Evolutionary conservation across 1,140 invertebrate genomes (phyloP).

Genomic region (Whitmania pigra): DNA sequence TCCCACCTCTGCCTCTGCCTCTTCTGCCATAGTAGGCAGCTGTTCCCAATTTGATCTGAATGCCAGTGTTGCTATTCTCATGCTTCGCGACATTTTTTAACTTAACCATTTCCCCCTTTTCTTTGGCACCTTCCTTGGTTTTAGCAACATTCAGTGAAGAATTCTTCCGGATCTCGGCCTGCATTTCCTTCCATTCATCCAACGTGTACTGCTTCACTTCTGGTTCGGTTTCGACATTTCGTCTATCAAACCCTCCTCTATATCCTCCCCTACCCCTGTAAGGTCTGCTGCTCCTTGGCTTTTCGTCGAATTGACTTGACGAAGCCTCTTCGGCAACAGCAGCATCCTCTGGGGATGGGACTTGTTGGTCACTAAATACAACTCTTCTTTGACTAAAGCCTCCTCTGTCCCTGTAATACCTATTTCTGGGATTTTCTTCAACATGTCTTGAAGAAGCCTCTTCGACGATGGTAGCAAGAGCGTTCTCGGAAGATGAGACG

Average conservation of each 20-base stretch:
- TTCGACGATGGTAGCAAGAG: conserved; percentile 79
- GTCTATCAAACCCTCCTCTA: conserved; percentile 18
- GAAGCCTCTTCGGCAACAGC: conserved; percentile 12
- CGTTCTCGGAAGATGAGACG: conserved; percentile 81
- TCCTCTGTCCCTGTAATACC: too few relatives aligned
- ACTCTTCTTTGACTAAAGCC: too few relatives aligned
- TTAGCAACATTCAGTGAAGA: conserved; percentile 66
- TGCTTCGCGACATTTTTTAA: conserved; percentile 45
- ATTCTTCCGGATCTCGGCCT: conserved; percentile 21
- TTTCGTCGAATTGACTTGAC: neutral
- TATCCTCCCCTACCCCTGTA: conserved; percentile 21
- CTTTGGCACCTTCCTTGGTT: conserved; percentile 78
- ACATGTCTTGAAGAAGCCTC: conserved; percentile 87
- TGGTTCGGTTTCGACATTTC: conserved; percentile 23
- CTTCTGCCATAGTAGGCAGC: conserved; percentile 10
- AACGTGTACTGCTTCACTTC: conserved; percentile 22
- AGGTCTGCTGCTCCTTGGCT: conserved; percentile 47
- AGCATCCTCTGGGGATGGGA: too few relatives aligned
- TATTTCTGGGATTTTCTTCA: conserved; percentile 70
- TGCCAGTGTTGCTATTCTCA: conserved; percentile 28
- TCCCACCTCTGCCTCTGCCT: conserved; percentile 32
- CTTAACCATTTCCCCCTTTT: conserved; percentile 52
- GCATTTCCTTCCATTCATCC: conserved; percentile 21
- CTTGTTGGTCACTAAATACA: too few relatives aligned
- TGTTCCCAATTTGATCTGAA: conserved; percentile 37